A percentile compares a stretch with the other conserved stretches of the same genome.
phyloP scores from a whole-genome alignment of 2,888 invertebrate species.

The Ceramica pisi region DNA sequence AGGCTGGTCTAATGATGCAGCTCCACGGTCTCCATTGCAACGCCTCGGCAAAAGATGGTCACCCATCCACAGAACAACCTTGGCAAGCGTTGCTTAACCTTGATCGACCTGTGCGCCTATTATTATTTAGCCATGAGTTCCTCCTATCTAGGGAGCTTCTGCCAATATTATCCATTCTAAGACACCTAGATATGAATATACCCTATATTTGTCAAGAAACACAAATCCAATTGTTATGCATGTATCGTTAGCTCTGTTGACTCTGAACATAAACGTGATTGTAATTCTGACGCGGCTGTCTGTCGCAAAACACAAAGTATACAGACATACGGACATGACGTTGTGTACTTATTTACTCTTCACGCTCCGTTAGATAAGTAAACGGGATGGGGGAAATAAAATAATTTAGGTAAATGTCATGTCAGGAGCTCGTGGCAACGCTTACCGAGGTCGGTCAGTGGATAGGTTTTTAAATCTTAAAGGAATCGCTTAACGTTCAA shows the following conservation, averaged over 20 bases:
- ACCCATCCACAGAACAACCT: too few species aligned
- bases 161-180: background rate
- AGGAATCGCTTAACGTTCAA: too few species aligned
- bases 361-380: conserved; percentile 36
- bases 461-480: too few species aligned
- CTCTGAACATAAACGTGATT: conserved; percentile 40
- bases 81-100: too few species aligned
- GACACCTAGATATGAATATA: background rate
- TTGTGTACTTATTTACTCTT: conserved; percentile 36
- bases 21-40: too few species aligned
- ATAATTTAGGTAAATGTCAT: conserved; percentile 4
- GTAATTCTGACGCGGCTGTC: conserved; percentile 22
- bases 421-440: too few species aligned
- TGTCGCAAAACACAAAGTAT: background rate
- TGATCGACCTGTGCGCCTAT: too few species aligned
- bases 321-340: conserved; percentile 19
- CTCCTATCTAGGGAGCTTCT: background rate
- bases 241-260: conserved; percentile 43
- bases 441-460: too few species aligned
- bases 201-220: conserved; percentile 2
- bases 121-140: too few species aligned
- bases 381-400: background rate
- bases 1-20: too few species aligned
- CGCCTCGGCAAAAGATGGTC: too few species aligned
- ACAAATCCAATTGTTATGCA: conserved; percentile 42